A percentile compares a stretch with the other conserved stretches of the same genome.
These are phyloP conservation scores for Agrilus cyanescens DNA, from an alignment of 2,888 invertebrate genomes.

Conservation along the genomic window DNA sequence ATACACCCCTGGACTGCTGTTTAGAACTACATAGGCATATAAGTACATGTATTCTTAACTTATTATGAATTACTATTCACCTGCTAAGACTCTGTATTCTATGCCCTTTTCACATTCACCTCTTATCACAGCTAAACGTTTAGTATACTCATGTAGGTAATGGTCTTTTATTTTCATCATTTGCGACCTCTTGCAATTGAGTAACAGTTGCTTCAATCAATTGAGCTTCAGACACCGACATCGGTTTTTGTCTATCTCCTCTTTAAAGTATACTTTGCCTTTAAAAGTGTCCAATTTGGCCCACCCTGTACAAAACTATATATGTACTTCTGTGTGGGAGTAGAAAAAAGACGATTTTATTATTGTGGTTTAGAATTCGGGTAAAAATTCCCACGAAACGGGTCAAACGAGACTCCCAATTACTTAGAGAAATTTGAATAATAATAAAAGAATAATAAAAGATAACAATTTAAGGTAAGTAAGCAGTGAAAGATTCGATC, in stretches of 20 bases:
- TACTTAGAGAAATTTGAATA: conserved; percentile 1
- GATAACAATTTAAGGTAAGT: neutral
- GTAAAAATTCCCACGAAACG: neutral
- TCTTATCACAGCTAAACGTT: conserved; percentile 21
- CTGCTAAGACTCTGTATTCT: conserved; percentile 62
- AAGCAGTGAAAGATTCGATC: too few relatives aligned
- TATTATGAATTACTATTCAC: conserved; percentile 22
- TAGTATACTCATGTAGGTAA: conserved; percentile 13
- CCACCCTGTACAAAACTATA: too few relatives aligned
- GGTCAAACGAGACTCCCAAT: neutral
- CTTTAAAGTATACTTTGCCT: too few relatives aligned
- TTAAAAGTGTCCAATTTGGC: too few relatives aligned
- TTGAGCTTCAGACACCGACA: too few relatives aligned
- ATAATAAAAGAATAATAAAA: neutral
- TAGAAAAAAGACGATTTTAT: too few relatives aligned
- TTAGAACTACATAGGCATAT: too few relatives aligned
- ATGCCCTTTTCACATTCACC: conserved; percentile 59
- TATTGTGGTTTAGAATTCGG: neutral
- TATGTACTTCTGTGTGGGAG: too few relatives aligned
- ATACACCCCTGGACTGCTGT: too few relatives aligned
- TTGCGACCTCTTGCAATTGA: conserved; percentile 39
- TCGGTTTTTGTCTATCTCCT: too few relatives aligned
- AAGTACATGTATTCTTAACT: too few relatives aligned
- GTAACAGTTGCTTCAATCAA: conserved; percentile 40
- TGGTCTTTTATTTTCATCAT: conserved; percentile 15